Conservation (phyloP, 2,113 vertebrate genomes). For the Tragelaphus buxtoni region DNA sequence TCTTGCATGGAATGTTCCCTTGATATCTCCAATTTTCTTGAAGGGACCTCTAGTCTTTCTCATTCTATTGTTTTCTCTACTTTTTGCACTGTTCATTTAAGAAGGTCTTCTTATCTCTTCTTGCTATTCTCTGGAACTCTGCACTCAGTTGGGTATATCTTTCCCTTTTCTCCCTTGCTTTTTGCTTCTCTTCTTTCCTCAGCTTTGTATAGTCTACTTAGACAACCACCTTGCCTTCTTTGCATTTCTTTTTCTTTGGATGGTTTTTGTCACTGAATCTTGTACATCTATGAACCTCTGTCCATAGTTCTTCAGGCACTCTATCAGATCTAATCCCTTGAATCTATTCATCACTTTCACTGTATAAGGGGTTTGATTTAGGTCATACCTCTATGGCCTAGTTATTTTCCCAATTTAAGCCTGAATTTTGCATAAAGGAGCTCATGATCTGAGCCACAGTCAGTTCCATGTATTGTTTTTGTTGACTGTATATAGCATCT, state of each 20-base stretch:
- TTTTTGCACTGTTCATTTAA: background rate
- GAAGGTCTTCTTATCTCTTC: background rate
- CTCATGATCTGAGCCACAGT: background rate
- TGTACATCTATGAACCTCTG: background rate
- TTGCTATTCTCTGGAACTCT: background rate
- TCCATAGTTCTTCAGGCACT: background rate
- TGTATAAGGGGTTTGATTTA: background rate
- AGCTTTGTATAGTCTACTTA: background rate
- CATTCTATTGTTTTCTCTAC: background rate
- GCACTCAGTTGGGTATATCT: background rate
- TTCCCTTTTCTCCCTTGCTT: background rate
- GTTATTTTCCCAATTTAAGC: background rate
- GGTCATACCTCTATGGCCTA: background rate
- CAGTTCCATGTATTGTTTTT: background rate
- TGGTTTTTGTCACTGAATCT: background rate
- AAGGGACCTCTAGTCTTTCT: background rate
- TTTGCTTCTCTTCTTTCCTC: background rate
- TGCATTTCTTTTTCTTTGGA: background rate
- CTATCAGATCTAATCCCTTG: background rate
- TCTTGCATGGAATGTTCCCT: background rate
- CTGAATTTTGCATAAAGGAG: background rate
- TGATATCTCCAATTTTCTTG: background rate
- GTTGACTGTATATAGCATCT: fast-evolving
- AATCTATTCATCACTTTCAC: background rate
- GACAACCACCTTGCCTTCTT: background rate